phyloP scores from a whole-genome alignment of 2,113 vertebrate genomes.

The Natator depressus region DNA sequence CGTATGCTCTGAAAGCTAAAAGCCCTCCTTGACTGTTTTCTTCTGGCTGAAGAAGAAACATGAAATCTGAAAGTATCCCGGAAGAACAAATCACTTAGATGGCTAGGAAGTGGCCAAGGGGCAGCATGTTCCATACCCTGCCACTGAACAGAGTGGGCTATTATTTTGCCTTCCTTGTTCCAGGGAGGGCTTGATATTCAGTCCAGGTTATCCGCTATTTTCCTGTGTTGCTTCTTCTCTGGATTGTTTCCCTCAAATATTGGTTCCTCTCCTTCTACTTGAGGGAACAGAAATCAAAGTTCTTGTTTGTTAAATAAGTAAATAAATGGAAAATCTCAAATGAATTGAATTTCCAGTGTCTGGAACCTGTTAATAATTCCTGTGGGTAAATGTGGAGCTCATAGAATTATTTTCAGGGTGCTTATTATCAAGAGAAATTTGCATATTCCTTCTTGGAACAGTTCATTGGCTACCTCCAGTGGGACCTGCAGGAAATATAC shows the following conservation, averaged over 20 bases:
- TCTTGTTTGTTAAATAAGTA: neutral
- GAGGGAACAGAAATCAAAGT: neutral
- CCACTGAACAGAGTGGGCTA: no score
- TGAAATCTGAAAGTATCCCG: rapidly evolving
- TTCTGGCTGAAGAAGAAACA: neutral
- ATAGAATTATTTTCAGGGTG: neutral
- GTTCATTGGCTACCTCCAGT: neutral
- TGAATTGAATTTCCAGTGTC: neutral
- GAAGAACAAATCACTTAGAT: neutral
- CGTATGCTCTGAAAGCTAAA: neutral
- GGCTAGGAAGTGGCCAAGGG: neutral
- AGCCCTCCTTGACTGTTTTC: neutral
- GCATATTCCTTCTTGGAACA: neutral
- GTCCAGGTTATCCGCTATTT: neutral
- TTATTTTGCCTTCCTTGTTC: neutral
- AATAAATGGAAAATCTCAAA: neutral
- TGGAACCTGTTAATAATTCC: neutral
- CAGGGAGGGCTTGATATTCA: neutral
- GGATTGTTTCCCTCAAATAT: neutral
- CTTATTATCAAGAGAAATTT: neutral
- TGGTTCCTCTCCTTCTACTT: neutral
- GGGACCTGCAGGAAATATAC: neutral
- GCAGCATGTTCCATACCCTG: neutral
- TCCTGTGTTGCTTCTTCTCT: neutral
- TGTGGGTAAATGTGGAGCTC: neutral